A percentile compares a stretch with the other conserved stretches of the same genome.
These are phyloP conservation scores for Eremobia ochroleuca DNA, from an alignment of 2,888 invertebrate genomes.

Conservation along the genomic window DNA sequence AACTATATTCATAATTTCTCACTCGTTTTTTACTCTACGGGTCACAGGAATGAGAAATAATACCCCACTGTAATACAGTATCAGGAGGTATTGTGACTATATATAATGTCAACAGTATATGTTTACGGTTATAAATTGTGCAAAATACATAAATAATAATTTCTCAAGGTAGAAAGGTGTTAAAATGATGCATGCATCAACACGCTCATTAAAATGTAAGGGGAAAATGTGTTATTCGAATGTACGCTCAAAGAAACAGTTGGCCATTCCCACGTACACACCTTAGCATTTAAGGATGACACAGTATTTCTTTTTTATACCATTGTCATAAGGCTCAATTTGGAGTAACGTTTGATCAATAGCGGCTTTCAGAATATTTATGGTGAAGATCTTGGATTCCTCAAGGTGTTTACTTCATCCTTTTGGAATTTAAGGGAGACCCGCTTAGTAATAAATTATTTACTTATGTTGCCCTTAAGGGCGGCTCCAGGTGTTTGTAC, in stretches of 20 bases:
- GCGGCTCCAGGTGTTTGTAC: conserved; percentile 17
- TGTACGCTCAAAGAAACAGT: not conserved
- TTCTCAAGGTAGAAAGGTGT: not conserved
- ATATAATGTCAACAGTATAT: too few species aligned
- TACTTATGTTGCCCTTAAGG: conserved; percentile 7
- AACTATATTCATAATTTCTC: too few species aligned
- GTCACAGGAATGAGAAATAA: too few species aligned
- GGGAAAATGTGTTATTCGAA: not conserved
- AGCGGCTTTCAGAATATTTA: conserved; percentile 8
- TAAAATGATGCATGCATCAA: not conserved
- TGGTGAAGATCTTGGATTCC: conserved; percentile 19
- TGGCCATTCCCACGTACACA: not conserved
- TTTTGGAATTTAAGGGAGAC: conserved; percentile 10
- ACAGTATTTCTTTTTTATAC: not conserved
- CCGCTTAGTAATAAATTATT: conserved; percentile 9
- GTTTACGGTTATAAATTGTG: too few species aligned
- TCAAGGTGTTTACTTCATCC: conserved; percentile 28
- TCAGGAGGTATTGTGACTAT: too few species aligned
- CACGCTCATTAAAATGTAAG: not conserved
- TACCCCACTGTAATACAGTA: too few species aligned
- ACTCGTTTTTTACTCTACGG: too few species aligned
- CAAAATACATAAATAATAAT: too few species aligned
- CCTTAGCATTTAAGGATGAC: too few species aligned
- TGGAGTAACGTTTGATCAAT: not conserved
- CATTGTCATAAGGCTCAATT: conserved; percentile 4